These are phyloP conservation scores for Halichondria panicea DNA, from an alignment of 37 sponge, comb jelly and placozoan genomes.

Conservation along the genomic window DNA sequence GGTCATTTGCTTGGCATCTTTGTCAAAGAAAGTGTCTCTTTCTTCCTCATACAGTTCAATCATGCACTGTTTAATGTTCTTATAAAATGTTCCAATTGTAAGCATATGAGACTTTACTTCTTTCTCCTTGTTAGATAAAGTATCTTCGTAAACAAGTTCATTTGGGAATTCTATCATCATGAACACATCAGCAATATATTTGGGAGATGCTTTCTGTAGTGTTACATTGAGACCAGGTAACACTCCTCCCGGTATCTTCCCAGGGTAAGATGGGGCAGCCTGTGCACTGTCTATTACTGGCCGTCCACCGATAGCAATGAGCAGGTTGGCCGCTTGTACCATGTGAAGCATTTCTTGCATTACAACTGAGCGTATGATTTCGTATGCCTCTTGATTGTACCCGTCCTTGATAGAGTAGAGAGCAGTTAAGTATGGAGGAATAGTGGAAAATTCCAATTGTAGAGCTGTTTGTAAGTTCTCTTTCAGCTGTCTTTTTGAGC, in stretches of 20 bases:
- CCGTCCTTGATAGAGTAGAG: slow-evolving; percentile 53
- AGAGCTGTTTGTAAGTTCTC: slow-evolving; percentile 34
- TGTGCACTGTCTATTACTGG: slow-evolving; percentile 43
- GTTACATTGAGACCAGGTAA: slow-evolving; percentile 29
- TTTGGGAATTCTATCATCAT: slow-evolving; percentile 45
- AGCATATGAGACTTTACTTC: neutral
- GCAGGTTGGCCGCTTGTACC: slow-evolving; percentile 51
- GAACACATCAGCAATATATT: slow-evolving; percentile 41
- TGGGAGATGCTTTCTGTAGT: slow-evolving; percentile 21
- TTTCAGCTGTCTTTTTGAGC: neutral
- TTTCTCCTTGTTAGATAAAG: neutral
- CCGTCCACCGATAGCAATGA: slow-evolving; percentile 43
- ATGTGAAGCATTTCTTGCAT: slow-evolving; percentile 70
- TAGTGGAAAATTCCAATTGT: slow-evolving; percentile 43
- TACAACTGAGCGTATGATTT: slow-evolving; percentile 21
- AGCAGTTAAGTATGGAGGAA: slow-evolving; percentile 54
- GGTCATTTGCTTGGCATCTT: neutral
- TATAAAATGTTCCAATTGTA: slow-evolving; percentile 70
- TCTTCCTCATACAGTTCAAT: neutral
- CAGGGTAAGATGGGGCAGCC: slow-evolving; percentile 26
- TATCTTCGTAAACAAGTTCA: neutral
- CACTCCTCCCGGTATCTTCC: slow-evolving; percentile 42
- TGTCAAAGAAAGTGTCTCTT: neutral
- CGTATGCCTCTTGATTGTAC: slow-evolving; percentile 31
- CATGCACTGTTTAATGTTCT: slow-evolving; percentile 42